Conservation (phyloP, 2,113 vertebrate genomes). For the Carassius gibelio region DNA sequence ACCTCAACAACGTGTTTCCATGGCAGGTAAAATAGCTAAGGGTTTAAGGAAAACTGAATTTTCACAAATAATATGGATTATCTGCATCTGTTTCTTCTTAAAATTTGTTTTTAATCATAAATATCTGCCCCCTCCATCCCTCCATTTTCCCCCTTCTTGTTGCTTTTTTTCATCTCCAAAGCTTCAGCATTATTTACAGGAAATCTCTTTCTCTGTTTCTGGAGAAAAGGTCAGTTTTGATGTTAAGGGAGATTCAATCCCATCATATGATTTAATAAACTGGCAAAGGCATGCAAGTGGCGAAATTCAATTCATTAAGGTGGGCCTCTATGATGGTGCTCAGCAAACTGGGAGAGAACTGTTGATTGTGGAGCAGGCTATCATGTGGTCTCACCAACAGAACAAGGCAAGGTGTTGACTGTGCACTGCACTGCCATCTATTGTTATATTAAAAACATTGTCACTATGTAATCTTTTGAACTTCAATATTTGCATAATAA, state of each 20-base stretch:
- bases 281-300: slow-evolving; percentile 71
- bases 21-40: slow-evolving; percentile 70
- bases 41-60: too few species aligned
- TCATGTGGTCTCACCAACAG: slow-evolving; percentile 72
- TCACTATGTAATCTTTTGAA: not conserved
- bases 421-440: slow-evolving; percentile 70
- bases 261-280: slow-evolving; percentile 78
- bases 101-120: too few species aligned
- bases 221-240: slow-evolving; percentile 76
- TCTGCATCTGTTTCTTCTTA: too few species aligned
- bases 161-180: too few species aligned
- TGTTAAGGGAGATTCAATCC: slow-evolving; percentile 72
- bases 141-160: too few species aligned
- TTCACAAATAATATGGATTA: not conserved
- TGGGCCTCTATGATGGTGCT: slow-evolving; percentile 74
- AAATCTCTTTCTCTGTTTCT: not conserved
- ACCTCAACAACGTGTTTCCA: slow-evolving; percentile 67
- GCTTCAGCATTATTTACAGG: too few species aligned
- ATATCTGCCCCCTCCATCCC: too few species aligned
- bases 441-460: slow-evolving; percentile 50
- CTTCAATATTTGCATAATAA: too few species aligned
- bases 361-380: slow-evolving; percentile 68
- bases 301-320: slow-evolving; percentile 68
- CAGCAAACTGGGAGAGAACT: slow-evolving; percentile 70
- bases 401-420: slow-evolving; percentile 77